Evolutionary conservation across 1,140 invertebrate genomes (phyloP).

Genomic region (Megathymus violae): DNA sequence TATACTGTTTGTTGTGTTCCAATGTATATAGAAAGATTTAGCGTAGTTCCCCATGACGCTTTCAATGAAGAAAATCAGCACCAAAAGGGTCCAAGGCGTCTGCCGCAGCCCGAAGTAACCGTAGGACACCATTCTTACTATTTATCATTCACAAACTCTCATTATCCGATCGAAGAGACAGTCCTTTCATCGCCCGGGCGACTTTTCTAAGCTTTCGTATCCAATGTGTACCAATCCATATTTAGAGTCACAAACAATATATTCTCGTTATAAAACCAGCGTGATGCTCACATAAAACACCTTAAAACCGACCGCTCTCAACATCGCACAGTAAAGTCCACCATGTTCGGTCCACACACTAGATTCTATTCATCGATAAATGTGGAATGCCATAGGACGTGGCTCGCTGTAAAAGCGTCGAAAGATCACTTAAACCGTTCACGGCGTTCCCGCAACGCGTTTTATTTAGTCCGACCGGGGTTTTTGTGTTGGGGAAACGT

Average conservation of each 20-base stretch:
- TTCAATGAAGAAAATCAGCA: constrained; percentile 91
- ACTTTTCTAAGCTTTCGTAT: constrained; percentile 48
- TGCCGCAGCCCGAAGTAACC: constrained; percentile 73
- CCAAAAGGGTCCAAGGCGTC: constrained; percentile 77
- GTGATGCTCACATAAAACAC: constrained; percentile 71
- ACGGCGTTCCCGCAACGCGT: constrained; percentile 41
- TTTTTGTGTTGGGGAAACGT: constrained; percentile 65
- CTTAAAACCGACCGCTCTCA: constrained; percentile 60
- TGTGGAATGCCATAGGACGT: constrained; percentile 80
- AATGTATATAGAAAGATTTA: constrained; percentile 93
- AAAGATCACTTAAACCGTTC: constrained; percentile 53
- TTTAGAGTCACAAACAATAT: constrained; percentile 59
- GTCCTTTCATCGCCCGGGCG: constrained; percentile 23
- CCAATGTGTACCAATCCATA: constrained; percentile 72
- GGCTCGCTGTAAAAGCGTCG: constrained; percentile 62
- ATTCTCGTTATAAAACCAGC: constrained; percentile 51
- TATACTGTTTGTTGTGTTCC: constrained; percentile 94
- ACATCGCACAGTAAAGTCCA: constrained; percentile 65
- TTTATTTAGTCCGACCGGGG: constrained; percentile 38
- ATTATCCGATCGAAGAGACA: constrained; percentile 60
- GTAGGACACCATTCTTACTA: constrained; percentile 76
- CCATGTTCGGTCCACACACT: constrained; percentile 73
- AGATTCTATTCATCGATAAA: constrained; percentile 83
- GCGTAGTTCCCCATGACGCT: constrained; percentile 91
- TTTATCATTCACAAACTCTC: constrained; percentile 61